phyloP scores from a whole-genome alignment of 1,140 invertebrate species.

The Steinernema feltiae region DNA sequence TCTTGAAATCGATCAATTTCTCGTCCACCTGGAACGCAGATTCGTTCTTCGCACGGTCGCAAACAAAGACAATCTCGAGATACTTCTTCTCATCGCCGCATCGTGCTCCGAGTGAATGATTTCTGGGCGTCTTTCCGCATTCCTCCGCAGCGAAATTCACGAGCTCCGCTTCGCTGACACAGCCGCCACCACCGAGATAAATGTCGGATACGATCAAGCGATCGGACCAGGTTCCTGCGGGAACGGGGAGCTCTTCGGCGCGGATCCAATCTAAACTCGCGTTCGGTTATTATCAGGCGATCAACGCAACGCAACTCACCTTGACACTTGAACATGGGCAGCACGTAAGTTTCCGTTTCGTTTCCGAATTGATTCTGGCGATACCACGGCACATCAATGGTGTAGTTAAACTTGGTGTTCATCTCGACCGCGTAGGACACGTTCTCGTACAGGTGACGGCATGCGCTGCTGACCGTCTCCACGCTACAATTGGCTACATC shows the following conservation, averaged over 20 bases:
- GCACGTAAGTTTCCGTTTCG: too few species aligned
- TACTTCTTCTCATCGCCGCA: background rate
- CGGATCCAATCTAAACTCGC: background rate
- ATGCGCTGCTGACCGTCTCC: background rate
- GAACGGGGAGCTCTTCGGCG: background rate
- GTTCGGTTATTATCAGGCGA: background rate
- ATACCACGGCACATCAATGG: background rate
- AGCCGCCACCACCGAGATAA: background rate
- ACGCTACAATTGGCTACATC: too few species aligned
- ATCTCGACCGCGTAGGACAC: background rate
- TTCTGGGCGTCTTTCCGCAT: background rate
- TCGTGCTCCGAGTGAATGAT: background rate
- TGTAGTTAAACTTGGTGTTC: background rate
- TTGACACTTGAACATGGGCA: background rate
- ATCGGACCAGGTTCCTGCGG: background rate
- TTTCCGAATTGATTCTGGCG: background rate
- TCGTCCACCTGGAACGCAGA: background rate
- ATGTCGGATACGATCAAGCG: background rate
- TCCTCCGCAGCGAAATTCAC: background rate
- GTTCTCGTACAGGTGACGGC: background rate
- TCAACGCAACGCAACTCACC: background rate
- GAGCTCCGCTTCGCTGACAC: background rate
- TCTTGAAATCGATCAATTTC: background rate
- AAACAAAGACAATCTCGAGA: background rate
- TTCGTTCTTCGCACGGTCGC: background rate